Evolutionary conservation across 2,113 vertebrate species (phyloP).

Genomic region (Vulpes lagopus): DNA sequence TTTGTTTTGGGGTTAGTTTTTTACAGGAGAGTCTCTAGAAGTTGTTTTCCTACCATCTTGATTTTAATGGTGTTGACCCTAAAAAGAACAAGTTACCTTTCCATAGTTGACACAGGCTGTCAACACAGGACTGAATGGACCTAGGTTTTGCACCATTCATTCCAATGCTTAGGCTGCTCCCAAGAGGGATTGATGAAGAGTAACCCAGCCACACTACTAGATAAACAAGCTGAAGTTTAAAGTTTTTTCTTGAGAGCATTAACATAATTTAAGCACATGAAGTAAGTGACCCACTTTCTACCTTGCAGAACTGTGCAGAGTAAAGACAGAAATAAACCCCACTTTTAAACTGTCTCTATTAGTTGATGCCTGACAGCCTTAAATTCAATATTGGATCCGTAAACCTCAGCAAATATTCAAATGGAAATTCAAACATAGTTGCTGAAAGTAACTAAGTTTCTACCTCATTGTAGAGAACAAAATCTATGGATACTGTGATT

Average conservation of each 20-base stretch:
- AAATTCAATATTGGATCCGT: neutral
- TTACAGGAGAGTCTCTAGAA: neutral
- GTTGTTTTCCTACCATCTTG: slow-evolving; percentile 10
- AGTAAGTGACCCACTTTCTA: slow-evolving; percentile 52
- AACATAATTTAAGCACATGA: slow-evolving; percentile 36
- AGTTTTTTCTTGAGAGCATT: slow-evolving; percentile 37
- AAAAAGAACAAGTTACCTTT: neutral
- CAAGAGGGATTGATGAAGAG: neutral
- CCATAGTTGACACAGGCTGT: neutral
- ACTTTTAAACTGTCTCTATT: slow-evolving; percentile 14
- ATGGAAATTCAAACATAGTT: slow-evolving; percentile 45
- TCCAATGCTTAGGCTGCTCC: neutral
- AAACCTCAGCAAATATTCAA: slow-evolving; percentile 32
- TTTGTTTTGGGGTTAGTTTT: neutral
- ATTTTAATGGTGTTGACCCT: neutral
- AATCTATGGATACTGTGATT: neutral
- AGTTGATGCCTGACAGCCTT: neutral
- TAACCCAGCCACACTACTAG: neutral
- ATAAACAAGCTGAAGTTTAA: neutral
- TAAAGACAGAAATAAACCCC: slow-evolving; percentile 34
- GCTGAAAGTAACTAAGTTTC: slow-evolving; percentile 11
- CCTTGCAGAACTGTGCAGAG: neutral
- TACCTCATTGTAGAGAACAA: neutral
- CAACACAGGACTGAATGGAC: neutral
- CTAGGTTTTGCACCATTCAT: neutral